Conservation (phyloP, 2,888 invertebrate genomes). For the Drosophila helvetica region DNA sequence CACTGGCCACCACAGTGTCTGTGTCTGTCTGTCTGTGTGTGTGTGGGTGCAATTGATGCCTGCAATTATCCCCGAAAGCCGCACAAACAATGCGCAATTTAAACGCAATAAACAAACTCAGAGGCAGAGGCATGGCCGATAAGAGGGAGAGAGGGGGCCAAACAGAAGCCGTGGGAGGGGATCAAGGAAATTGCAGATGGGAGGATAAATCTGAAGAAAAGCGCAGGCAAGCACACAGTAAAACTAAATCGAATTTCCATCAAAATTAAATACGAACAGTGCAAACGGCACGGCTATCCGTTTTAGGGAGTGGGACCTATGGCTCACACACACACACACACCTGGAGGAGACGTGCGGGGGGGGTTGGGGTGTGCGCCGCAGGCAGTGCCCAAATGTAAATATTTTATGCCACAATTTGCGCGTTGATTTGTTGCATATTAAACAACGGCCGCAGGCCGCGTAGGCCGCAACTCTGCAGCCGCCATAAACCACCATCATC, state of each 20-base stretch:
- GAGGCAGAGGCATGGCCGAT: background rate
- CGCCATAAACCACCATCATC: constrained; percentile 10
- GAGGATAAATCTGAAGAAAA: too few species aligned
- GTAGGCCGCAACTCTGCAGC: constrained; percentile 56
- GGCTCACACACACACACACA: too few species aligned
- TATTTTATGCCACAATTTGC: constrained; percentile 77
- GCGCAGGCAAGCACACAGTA: too few species aligned
- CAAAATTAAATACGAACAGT: too few species aligned
- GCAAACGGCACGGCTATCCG: background rate
- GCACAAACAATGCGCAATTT: constrained; percentile 76
- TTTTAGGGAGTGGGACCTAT: background rate
- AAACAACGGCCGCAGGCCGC: constrained; percentile 63
- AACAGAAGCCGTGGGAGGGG: background rate
- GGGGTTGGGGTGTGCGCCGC: background rate
- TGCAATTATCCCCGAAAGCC: constrained; percentile 72
- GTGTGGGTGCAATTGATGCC: constrained; percentile 68
- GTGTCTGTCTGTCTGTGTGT: constrained; percentile 56
- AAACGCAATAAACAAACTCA: constrained; percentile 74
- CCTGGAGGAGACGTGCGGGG: background rate
- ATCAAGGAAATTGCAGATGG: too few species aligned
- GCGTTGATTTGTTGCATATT: constrained; percentile 78
- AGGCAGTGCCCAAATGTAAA: constrained; percentile 57
- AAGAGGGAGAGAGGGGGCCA: constrained; percentile 1
- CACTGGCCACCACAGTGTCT: constrained; percentile 58
- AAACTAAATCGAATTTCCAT: too few species aligned